Base-by-base conservation (phyloP, 2,797 vertebrate species). In the Silurus aristotelis region DNA sequence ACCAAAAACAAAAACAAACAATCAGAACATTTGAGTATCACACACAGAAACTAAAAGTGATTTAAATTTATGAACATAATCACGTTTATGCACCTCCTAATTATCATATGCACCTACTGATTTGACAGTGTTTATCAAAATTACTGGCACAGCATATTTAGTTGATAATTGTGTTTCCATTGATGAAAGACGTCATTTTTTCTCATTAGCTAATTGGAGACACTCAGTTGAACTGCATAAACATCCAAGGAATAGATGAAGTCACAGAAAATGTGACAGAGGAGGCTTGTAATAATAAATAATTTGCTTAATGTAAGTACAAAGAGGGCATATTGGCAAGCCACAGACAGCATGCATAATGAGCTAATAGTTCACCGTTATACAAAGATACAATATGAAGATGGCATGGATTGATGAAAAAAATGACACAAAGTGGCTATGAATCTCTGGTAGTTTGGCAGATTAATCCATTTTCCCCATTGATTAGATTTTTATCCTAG, bases 271-370 rank as follows among this genome's bases (percentile, higher is more conserved):
- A 81, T 78, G 68, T 87, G 83, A 84, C 71, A 84, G 77, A 82
- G 58, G n/a, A 82, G 81, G 80, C 64, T 83, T 87, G 72, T 85
- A 83, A 87, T 89, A 84, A 89, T 89, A 89, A 89, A 88, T 88
- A 87, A 88, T 90, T 86, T 87, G 83, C 81, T 84, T 89, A 75
- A 88, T 89, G 86, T 89, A 87, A 61, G 86, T 88, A 87, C 80
- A 88, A 83, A 88, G 82, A 78, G 78, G 88, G 61, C 75, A 85
- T 85, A 66, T 83, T 71, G 71, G 72, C 78, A 81, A 86, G 71
- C 60, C 72, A 85, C 43, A 85, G 77, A 85, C 80, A 87, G 83
- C 79, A 38, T 77, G 80, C 78, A 85, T 76, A 86, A 86, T 86
- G 79, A 86, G 83, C 82, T 87, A 86, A 87, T 86, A 71, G 56